Evolutionary conservation across 2,113 vertebrate genomes (phyloP).

Genomic region (Pagrus major): DNA sequence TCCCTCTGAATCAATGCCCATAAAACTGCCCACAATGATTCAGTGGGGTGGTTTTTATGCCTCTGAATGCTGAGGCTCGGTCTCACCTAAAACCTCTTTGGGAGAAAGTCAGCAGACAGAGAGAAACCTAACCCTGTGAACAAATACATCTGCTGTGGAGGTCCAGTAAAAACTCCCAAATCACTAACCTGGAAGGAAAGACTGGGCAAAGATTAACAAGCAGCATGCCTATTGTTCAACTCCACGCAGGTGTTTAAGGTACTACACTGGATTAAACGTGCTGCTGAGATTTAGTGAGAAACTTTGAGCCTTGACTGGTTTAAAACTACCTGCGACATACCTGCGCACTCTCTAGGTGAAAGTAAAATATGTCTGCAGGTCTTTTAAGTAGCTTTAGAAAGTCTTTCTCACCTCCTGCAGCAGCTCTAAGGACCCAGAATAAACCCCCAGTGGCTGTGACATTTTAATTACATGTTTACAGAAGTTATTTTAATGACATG

Average conservation of each 20-base stretch:
- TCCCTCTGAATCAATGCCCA: constrained; percentile 42
- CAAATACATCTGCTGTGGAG: neutral
- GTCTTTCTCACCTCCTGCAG: neutral
- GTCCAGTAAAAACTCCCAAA: constrained; percentile 26
- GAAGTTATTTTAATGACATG: constrained; percentile 16
- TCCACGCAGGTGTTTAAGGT: neutral
- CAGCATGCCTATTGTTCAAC: neutral
- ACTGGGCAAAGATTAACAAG: constrained; percentile 34
- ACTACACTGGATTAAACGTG: too few relatives aligned
- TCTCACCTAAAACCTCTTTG: neutral
- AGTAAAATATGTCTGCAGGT: too few relatives aligned
- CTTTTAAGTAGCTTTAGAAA: neutral
- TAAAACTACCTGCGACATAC: too few relatives aligned
- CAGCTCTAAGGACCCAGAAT: neutral
- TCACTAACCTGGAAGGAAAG: constrained; percentile 47
- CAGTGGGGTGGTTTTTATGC: constrained; percentile 44
- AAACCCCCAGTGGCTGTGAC: neutral
- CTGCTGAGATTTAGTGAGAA: neutral
- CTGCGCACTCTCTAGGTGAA: too few relatives aligned
- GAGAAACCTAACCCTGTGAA: too few relatives aligned
- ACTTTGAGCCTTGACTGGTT: too few relatives aligned
- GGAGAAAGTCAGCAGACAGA: neutral
- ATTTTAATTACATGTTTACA: constrained; percentile 22
- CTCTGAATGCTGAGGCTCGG: neutral
- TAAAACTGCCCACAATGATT: constrained; percentile 47